A percentile compares a stretch with the other conserved stretches of the same genome.
Conservation (phyloP, 2,888 invertebrate genomes). For the Eretmocerus hayati region DNA sequence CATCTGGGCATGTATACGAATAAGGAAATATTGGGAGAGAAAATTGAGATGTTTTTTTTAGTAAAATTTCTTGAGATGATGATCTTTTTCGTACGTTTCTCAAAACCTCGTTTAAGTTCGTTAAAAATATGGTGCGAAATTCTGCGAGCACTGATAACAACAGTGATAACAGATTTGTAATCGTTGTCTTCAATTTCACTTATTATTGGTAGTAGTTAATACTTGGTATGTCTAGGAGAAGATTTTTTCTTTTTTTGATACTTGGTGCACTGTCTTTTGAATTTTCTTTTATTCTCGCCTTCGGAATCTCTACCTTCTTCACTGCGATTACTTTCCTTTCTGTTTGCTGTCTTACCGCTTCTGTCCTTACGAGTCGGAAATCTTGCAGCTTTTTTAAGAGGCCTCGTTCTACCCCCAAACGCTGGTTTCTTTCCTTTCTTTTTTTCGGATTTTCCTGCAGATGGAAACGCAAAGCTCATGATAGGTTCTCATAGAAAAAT, state of each 20-base stretch:
- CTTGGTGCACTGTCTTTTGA: conserved; percentile 15
- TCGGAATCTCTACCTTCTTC: not conserved
- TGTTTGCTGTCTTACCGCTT: not conserved
- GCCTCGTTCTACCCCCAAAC: not conserved
- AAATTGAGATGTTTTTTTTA: no score
- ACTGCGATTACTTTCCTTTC: conserved; percentile 8
- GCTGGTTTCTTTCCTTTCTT: conserved; percentile 10
- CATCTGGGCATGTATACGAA: no score
- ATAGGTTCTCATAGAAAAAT: not conserved
- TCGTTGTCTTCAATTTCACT: no score
- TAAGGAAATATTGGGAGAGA: no score
- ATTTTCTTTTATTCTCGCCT: not conserved
- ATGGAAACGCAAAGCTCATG: not conserved
- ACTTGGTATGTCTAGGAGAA: not conserved
- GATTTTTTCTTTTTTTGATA: conserved; percentile 7
- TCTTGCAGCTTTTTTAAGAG: conserved; percentile 6
- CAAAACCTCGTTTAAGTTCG: no score
- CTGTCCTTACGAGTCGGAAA: conserved; percentile 8
- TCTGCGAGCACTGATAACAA: no score
- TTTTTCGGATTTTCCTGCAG: conserved; percentile 14
- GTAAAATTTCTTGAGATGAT: no score
- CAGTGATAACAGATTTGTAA: no score
- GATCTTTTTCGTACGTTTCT: no score
- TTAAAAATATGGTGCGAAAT: no score
- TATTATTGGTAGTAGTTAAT: no score